Evolutionary conservation across 2,113 vertebrate genomes (phyloP).

Genomic region (Oceanodroma tethys): DNA sequence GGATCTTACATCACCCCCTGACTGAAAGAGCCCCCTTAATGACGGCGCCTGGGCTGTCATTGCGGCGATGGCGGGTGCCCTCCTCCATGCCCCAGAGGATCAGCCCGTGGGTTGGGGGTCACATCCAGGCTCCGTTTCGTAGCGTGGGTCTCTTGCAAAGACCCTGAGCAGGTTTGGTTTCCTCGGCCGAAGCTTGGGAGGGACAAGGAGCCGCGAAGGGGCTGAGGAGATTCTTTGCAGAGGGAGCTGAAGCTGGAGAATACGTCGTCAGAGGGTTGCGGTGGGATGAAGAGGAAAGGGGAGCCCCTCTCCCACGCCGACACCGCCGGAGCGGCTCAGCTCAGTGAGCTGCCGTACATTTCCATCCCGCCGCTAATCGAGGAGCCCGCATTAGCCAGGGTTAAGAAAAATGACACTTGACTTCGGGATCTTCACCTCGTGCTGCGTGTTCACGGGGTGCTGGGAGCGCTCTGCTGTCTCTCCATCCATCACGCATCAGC

Average conservation of each 20-base stretch:
- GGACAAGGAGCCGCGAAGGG: accelerated
- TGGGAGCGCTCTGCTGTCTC: background rate
- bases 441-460: background rate
- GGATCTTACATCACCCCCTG: background rate
- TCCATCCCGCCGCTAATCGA: background rate
- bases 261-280: accelerated
- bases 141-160: background rate
- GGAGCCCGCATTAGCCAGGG: background rate
- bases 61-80: accelerated
- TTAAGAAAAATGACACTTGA: background rate
- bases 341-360: background rate
- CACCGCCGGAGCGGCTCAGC: background rate
- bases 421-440: background rate
- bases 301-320: background rate
- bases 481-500: background rate
- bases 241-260: background rate
- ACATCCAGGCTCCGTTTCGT: background rate
- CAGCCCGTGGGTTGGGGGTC: background rate
- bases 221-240: background rate
- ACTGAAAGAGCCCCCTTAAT: background rate
- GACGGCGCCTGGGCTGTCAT: accelerated
- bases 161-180: background rate
- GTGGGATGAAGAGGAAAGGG: background rate
- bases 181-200: background rate
- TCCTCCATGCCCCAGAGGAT: background rate